phyloP scores from a whole-genome alignment of 2,113 vertebrate species.

The Heteronetta atricapilla region DNA sequence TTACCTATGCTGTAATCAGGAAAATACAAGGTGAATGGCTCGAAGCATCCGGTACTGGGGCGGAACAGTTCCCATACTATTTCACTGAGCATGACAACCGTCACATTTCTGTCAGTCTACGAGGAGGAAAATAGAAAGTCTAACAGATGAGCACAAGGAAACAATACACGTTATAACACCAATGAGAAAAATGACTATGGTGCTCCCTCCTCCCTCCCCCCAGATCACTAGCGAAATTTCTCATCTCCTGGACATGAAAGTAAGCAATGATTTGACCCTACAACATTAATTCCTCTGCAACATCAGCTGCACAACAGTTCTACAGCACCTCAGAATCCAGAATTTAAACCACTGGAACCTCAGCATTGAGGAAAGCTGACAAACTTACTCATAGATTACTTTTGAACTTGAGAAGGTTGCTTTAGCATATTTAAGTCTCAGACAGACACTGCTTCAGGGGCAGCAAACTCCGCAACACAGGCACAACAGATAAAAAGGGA shows the following conservation, averaged over 20 bases:
- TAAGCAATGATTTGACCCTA: neutral
- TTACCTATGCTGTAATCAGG: slow-evolving; percentile 98
- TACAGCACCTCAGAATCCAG: neutral
- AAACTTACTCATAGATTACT: neutral
- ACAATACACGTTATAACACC: neutral
- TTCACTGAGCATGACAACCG: slow-evolving; percentile 91
- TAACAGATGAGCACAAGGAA: neutral
- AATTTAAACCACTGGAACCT: neutral
- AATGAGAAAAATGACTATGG: slow-evolving; percentile 23
- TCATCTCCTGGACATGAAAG: neutral
- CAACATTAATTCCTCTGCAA: neutral
- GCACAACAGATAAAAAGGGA: neutral
- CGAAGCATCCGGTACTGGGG: slow-evolving; percentile 89
- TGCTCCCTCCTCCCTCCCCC: neutral
- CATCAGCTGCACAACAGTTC: neutral
- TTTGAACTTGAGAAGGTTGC: neutral
- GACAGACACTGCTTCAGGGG: neutral
- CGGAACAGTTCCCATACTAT: slow-evolving; percentile 96
- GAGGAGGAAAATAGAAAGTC: neutral
- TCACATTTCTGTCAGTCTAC: slow-evolving; percentile 90
- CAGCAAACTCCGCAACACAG: neutral
- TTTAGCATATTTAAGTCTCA: neutral
- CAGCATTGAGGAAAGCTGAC: neutral
- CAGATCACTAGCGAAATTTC: neutral
- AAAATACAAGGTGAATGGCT: slow-evolving; percentile 91